Percentiles rank a stretch among this genome's conserved stretches.
phyloP scores from a whole-genome alignment of 2,113 vertebrate species.

The Sander vitreus region DNA sequence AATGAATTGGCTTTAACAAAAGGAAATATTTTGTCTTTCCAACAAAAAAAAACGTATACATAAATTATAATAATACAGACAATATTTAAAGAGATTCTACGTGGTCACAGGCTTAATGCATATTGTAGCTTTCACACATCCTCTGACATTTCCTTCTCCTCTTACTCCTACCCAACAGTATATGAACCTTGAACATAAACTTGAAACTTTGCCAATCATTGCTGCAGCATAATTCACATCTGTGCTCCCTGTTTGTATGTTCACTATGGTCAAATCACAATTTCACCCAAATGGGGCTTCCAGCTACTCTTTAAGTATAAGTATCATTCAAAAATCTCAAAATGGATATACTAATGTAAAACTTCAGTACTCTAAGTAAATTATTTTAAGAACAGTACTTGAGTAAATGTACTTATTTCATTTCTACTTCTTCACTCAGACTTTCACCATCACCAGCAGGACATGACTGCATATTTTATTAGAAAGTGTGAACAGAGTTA shows the following conservation, averaged over 20 bases:
- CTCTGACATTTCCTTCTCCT: slow-evolving; percentile 7
- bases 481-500: background rate
- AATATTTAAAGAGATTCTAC: background rate
- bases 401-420: too few species aligned
- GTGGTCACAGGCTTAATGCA: background rate
- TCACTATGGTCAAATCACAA: background rate
- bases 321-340: background rate
- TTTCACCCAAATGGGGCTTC: background rate
- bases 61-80: background rate
- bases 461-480: background rate
- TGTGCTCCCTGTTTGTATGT: background rate
- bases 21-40: background rate
- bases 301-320: background rate
- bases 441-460: background rate
- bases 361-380: background rate
- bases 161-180: too few species aligned
- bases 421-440: background rate
- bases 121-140: background rate
- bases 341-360: background rate
- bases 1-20: background rate
- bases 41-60: background rate
- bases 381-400: too few species aligned
- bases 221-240: background rate
- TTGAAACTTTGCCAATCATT: background rate
- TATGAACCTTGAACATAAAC: background rate